Conservation (phyloP, 2,797 vertebrate species). For the Hephaestus fuliginosus region DNA sequence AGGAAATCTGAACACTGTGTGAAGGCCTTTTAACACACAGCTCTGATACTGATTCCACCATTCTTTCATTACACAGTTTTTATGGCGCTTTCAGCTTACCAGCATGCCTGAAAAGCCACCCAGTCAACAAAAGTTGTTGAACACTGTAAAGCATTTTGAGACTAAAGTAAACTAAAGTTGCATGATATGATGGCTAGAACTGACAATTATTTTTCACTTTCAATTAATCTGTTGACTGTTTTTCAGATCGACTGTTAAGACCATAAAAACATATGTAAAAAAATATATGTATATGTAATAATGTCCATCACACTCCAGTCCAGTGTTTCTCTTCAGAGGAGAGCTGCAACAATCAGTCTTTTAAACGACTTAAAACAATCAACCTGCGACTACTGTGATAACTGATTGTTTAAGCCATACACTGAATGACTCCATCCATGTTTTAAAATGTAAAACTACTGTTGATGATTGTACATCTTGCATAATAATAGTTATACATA, state of each 20-base stretch:
- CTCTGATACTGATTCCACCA: constrained; percentile 35
- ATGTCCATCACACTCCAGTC: background rate
- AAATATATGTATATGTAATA: background rate
- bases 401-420: background rate
- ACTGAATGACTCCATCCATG: too few species aligned
- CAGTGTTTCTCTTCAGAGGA: background rate
- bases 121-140: background rate
- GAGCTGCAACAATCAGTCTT: background rate
- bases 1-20: constrained; percentile 58
- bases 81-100: constrained; percentile 10
- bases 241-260: background rate
- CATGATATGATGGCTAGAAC: background rate
- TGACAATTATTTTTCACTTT: background rate
- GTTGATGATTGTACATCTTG: too few species aligned
- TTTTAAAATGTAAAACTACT: too few species aligned
- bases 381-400: background rate
- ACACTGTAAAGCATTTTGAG: background rate
- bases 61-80: constrained; percentile 10
- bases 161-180: background rate
- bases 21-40: constrained; percentile 51
- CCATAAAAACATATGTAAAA: background rate
- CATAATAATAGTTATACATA: too few species aligned
- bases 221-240: background rate
- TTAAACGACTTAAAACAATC: background rate
- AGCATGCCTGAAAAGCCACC: constrained; percentile 16